phyloP scores from a whole-genome alignment of 2,888 invertebrate genomes.

The Latheticus oryzae region DNA sequence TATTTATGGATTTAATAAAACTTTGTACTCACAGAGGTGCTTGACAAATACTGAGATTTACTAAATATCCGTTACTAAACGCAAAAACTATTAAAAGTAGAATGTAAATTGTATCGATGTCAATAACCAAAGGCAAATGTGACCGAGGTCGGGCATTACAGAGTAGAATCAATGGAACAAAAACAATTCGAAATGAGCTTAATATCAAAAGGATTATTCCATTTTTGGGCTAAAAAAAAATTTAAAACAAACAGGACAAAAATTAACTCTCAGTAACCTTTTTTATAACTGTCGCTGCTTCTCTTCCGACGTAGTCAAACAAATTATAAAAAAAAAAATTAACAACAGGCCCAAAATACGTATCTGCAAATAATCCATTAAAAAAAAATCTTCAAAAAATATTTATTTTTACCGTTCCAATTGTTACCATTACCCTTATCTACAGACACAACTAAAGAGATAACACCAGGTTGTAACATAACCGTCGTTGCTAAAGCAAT shows the following conservation, averaged over 20 bases:
- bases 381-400: constrained; percentile 11
- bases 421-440: constrained; percentile 36
- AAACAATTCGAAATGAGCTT: background rate
- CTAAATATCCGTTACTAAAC: constrained; percentile 6
- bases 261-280: constrained; percentile 9
- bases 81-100: background rate
- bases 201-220: background rate
- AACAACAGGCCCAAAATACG: constrained; percentile 38
- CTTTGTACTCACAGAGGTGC: constrained; percentile 7
- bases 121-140: background rate
- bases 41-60: background rate
- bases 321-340: constrained; percentile 39
- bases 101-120: background rate
- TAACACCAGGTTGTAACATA: constrained; percentile 45
- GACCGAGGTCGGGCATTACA: constrained; percentile 4
- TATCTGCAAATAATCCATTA: constrained; percentile 33
- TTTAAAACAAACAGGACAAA: no score
- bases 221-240: constrained; percentile 1
- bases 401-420: constrained; percentile 41
- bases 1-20: background rate
- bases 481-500: constrained; percentile 32
- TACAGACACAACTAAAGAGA: constrained; percentile 38
- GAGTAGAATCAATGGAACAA: background rate
- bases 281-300: constrained; percentile 30
- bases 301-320: constrained; percentile 43